Evolutionary conservation across 2,888 invertebrate species (phyloP), one percentile per base, ranked within the genome.

Genomic region (Acanthosepion esculentum): DNA sequence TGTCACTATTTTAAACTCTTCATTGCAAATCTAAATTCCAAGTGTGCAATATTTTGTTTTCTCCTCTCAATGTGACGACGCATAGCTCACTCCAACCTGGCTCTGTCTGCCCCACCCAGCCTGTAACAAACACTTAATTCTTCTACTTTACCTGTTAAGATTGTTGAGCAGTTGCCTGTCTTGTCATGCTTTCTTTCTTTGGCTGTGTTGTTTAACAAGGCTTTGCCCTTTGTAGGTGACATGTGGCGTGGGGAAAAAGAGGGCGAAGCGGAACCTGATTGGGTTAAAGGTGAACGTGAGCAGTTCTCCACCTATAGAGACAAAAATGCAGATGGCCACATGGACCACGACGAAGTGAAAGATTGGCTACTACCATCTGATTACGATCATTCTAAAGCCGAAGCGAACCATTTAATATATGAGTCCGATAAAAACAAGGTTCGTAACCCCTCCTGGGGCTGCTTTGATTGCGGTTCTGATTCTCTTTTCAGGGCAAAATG

Each of bases 331-430:
- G 98, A 99, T 98, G 98, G 98, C 48, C 98, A 98, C 97, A 98
- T 99, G 98, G 98, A 99, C 97, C 98, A 98, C 95, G 98, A 98
- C 93, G 99, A 99, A 98, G 99, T 99, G 91, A 97, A 96, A 95
- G 96, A 97, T 23, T 99, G 99, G 99, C 99, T 99, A 96, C 98
- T 99, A 95, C 99, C 99, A 0, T 98, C 98, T 0, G 99, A 99
- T 97, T 99, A 99, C 97, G 99, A 99, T 98, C 99, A 99, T 97
- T 99, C 99, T 0, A 99, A 99, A 97, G 99, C 99, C 1, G 99
- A 99, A 98, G 98, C 99, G 18, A 98, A 98, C 95, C 99, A 99
- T 98, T 98, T 99, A 94, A 98, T 99, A 95, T 99, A 98, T 97
- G 99, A 99, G 97, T 99, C 99, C 0, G 99, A 99, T 97, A 98